phyloP scores from a whole-genome alignment of 2,113 vertebrate genomes.

The Mesembrinibis cayennensis region DNA sequence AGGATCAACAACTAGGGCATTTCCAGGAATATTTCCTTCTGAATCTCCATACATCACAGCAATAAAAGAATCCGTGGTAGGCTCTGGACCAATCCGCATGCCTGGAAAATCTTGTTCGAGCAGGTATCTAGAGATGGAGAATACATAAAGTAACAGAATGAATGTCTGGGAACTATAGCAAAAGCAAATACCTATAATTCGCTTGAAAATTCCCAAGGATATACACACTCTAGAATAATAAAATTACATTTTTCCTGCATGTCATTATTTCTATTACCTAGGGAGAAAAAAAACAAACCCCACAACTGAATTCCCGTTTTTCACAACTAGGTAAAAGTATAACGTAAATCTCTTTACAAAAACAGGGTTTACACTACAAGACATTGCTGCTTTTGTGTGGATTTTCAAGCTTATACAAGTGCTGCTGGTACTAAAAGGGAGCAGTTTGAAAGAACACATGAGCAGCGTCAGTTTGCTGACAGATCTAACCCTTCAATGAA shows the following conservation, averaged over 20 bases:
- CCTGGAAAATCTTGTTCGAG: constrained; percentile 96
- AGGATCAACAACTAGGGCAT: constrained; percentile 94
- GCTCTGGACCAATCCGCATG: constrained; percentile 96
- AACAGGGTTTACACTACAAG: background rate
- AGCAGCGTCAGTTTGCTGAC: background rate
- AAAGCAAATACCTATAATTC: background rate
- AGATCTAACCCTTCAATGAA: background rate
- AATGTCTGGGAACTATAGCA: background rate
- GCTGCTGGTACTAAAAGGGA: background rate
- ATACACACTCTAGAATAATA: background rate
- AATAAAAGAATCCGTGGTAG: constrained; percentile 96
- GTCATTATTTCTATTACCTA: background rate
- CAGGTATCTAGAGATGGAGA: constrained; percentile 79
- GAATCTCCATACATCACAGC: constrained; percentile 95
- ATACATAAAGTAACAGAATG: background rate
- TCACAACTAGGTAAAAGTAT: background rate
- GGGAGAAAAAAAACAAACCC: too few species aligned
- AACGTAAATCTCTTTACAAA: background rate
- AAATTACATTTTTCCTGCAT: background rate
- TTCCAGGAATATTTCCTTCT: constrained; percentile 91
- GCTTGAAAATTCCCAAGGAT: background rate
- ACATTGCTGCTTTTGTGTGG: background rate
- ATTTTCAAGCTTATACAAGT: background rate
- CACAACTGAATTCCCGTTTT: background rate
- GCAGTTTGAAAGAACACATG: background rate